Evolutionary conservation across 1,140 invertebrate genomes (phyloP), one percentile per base, ranked within the genome.

Genomic region (Heliconius melpomene): DNA sequence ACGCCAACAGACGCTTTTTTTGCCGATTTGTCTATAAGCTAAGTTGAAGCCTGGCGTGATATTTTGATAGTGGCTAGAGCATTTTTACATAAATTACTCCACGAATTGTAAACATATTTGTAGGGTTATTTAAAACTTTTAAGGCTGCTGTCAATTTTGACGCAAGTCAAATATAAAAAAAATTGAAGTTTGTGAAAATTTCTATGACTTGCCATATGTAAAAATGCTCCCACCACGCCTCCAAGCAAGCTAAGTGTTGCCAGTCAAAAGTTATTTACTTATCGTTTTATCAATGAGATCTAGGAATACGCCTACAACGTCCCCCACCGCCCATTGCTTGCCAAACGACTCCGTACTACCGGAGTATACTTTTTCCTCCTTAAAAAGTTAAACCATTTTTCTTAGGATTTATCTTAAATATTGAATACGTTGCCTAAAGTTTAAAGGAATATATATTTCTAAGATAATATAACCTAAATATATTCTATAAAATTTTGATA

Each of bases 221-320:
- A 85, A 85, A 88, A 90, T 89, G 81, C 89, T 90, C 82, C 85
- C 83, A 88, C 87, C 88, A 88, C 83, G 78, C 81, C 57, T 79
- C 78, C 83, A 89, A 90, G 87, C 87, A 79, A 86, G 77, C 85
- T 86, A 86, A 84, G 32, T 80, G 80, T 85, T 83, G 85, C 84
- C 81, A 85, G 79, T 77, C 81, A 83, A 85, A 84, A 78, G 54
- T 75, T 84, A 89, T 88, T 93, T 98, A 98, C 98, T 98, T 96
- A 99, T 98, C 89, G 98, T 99, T 92, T 97, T 97, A 96, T 99
- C 98, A 96, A 98, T 98, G 91, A 99, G 96, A 96, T 99, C 98
- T 94, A 99, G 97, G 96, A 99, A 99, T 88, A 98, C 98, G 82
- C 98, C 98, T 89, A 99, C 98, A 93, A 98, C 97, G 95, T 99